phyloP scores from a whole-genome alignment of 2,888 invertebrate species.

The Cataglyphis cursor region DNA sequence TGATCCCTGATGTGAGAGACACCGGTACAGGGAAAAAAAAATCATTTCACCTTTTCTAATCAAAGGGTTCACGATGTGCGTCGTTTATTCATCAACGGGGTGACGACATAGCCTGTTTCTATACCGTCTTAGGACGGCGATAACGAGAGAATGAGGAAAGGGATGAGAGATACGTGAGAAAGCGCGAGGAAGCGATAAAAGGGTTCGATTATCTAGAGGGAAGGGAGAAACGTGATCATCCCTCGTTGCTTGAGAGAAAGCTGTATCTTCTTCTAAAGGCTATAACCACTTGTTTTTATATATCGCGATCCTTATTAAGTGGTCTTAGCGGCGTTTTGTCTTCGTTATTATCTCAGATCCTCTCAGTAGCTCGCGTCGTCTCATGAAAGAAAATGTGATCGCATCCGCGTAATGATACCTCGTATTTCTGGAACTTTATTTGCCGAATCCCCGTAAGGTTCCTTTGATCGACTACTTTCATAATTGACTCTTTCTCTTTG shows the following conservation, averaged over 20 bases:
- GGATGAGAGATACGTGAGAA: conserved; percentile 35
- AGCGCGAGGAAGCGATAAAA: conserved; percentile 44
- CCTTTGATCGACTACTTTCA: neutral
- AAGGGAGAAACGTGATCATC: conserved; percentile 81
- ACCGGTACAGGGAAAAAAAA: conserved; percentile 12
- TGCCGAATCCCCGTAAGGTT: neutral
- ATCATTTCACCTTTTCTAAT: conserved; percentile 45
- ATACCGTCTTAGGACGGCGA: conserved; percentile 34
- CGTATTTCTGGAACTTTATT: neutral
- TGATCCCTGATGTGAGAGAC: conserved; percentile 44
- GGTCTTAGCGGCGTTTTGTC: conserved; percentile 25
- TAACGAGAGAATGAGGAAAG: conserved; percentile 17
- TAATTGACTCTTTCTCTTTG: neutral
- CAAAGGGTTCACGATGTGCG: conserved; percentile 44
- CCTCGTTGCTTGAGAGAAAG: conserved; percentile 65
- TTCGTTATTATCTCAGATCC: conserved; percentile 4
- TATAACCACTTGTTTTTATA: conserved; percentile 58
- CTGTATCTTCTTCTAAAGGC: conserved; percentile 64
- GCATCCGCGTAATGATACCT: neutral
- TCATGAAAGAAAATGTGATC: conserved; percentile 19
- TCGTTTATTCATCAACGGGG: conserved; percentile 63
- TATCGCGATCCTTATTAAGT: conserved; percentile 51
- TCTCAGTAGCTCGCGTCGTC: neutral
- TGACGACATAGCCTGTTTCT: conserved; percentile 34
- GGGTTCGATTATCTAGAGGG: conserved; percentile 81